phyloP scores from a whole-genome alignment of 2,888 invertebrate species.

The Flexamia atlantica region DNA sequence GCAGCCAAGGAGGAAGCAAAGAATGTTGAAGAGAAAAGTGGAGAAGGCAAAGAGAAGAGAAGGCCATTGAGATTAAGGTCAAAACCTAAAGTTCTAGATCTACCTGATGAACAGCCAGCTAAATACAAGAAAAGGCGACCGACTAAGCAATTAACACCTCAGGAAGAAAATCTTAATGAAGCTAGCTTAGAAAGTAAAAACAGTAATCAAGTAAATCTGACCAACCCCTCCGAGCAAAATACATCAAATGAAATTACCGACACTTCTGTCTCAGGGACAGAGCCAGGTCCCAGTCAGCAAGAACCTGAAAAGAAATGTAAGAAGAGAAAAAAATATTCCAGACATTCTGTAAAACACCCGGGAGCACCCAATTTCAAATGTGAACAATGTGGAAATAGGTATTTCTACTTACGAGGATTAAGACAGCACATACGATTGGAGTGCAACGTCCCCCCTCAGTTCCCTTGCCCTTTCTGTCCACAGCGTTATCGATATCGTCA shows the following conservation, averaged over 20 bases:
- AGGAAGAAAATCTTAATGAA: no score
- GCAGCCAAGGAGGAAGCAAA: background rate
- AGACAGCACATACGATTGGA: constrained; percentile 72
- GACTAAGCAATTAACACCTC: background rate
- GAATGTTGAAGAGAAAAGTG: background rate
- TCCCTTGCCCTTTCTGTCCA: constrained; percentile 30
- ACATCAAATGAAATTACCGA: background rate
- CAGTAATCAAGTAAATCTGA: no score
- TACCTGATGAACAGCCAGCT: background rate
- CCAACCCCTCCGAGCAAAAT: no score
- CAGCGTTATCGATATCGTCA: background rate
- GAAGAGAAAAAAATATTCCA: no score
- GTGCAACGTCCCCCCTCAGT: constrained; percentile 71
- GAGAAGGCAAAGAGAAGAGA: background rate
- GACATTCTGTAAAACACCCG: background rate
- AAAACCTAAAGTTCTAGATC: background rate
- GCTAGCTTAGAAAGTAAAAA: no score
- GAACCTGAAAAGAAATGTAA: background rate
- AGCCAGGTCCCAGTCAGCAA: background rate
- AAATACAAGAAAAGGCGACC: background rate
- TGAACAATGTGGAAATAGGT: constrained; percentile 58
- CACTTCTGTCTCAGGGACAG: background rate
- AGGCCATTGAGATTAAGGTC: background rate
- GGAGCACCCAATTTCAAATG: constrained; percentile 7
- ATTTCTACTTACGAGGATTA: constrained; percentile 60